phyloP scores from a whole-genome alignment of 1,140 invertebrate genomes.

The Diprion similis region DNA sequence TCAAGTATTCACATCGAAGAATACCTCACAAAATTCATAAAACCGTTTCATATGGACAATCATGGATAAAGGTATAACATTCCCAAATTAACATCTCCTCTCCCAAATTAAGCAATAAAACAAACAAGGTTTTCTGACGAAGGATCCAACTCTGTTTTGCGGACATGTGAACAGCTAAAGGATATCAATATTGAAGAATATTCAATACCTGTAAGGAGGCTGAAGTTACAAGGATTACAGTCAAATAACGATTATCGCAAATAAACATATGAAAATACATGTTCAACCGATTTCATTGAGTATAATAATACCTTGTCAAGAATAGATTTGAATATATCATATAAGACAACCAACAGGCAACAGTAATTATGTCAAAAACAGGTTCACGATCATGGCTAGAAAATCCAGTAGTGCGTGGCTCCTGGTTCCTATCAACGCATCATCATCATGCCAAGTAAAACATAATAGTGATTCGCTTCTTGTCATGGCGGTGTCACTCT shows the following conservation, averaged over 20 bases:
- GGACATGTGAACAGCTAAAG: too few relatives aligned
- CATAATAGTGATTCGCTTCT: not conserved
- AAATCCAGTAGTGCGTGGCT: not conserved
- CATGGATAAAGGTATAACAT: too few relatives aligned
- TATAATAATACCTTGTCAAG: not conserved
- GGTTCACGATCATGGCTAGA: not conserved
- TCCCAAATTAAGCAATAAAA: too few relatives aligned
- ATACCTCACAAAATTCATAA: too few relatives aligned
- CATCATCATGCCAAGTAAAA: not conserved
- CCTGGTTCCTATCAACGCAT: not conserved
- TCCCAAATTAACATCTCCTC: too few relatives aligned
- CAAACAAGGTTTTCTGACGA: too few relatives aligned
- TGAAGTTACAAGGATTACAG: constrained; percentile 19
- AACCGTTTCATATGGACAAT: too few relatives aligned
- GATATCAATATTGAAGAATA: too few relatives aligned
- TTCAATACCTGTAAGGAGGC: too few relatives aligned
- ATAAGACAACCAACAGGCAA: not conserved
- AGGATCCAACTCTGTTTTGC: too few relatives aligned
- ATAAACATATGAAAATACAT: not conserved
- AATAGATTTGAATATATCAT: not conserved
- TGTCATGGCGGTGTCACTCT: not conserved
- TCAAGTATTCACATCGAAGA: too few relatives aligned
- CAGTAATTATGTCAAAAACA: not conserved
- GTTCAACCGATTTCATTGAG: not conserved
- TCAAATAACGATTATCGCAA: constrained; percentile 27